Percentiles rank a stretch among this genome's conserved stretches.
These are phyloP conservation scores for Rhabdornis inornatus DNA, from an alignment of 2,113 vertebrate genomes.

Conservation along the genomic window DNA sequence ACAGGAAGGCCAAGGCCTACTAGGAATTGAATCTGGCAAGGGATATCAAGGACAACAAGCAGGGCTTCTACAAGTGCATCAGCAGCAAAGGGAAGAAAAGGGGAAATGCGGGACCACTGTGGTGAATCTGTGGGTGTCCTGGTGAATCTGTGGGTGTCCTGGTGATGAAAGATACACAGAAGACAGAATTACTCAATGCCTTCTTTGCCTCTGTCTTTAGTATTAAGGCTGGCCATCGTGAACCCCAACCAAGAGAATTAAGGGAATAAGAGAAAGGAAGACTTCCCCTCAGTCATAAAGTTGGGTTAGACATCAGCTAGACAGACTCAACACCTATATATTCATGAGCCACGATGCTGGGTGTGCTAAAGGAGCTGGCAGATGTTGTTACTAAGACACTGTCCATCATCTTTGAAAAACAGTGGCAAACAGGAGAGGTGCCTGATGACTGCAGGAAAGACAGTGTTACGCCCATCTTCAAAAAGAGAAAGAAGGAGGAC, in stretches of 20 bases:
- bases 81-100: background rate
- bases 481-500: background rate
- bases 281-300: background rate
- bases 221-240: background rate
- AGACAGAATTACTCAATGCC: background rate
- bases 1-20: background rate
- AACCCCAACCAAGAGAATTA: background rate
- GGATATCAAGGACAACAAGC: background rate
- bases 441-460: background rate
- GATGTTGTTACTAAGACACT: background rate
- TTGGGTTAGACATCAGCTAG: accelerated
- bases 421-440: background rate
- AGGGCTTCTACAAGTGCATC: background rate
- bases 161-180: background rate
- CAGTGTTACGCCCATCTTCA: background rate
- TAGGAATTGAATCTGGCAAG: background rate
- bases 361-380: background rate
- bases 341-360: background rate
- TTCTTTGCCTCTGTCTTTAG: background rate
- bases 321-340: background rate
- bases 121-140: background rate
- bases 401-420: background rate
- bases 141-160: background rate
- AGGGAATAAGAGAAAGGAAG: background rate
- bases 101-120: background rate